Base-by-base conservation (phyloP, 2,888 invertebrate genomes). In the Himalopsyche kuldschensis region DNA sequence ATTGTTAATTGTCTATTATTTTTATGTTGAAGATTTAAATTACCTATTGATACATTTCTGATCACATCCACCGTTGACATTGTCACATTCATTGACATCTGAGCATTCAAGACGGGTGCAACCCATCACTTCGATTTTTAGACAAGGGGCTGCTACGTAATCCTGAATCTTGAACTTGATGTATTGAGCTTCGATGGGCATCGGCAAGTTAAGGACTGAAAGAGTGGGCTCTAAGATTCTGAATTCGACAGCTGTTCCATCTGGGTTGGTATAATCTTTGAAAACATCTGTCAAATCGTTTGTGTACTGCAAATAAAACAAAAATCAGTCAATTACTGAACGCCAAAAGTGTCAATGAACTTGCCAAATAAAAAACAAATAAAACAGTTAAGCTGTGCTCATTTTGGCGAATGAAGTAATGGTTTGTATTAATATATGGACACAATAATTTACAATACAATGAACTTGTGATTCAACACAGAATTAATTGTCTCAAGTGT, bases 191-290 rank as follows among this genome's bases (percentile, higher is more conserved):
- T 98, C 98, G 86, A 98, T 97, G 0, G 98, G 97, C 88, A 97
- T 94, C 0, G 98, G 98, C 15, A 98, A 91, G 89, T 97, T 98
- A 8, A 98, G 90, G 41, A 98, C 96, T 0, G 97, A 97, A n/a
- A 98, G 91, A 80, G 96, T 97, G 0, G 97, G 97, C 88, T 97
- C 97, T 69, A 97, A 90, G 87, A 97, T 97, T 85, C 97, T 93
- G 89, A 98, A 98, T 89, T 98, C 97, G 0, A 98, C 97, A 11
- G 97, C 97, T 1, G 97, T 97, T 31, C 97, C 97, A 88, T 97
- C 97, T 4, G 97, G 97, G 89, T 98, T 98, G 3, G 97, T 95
- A 89, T 98, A 98, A 88, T 98, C 97, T 90, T 95, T 96, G 89
- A 97, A 97, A 0, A 95, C 92, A 88, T 98, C 98, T 0, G 97